phyloP scores from a whole-genome alignment of 2,888 invertebrate genomes.

The Acanthosepion pharaonis region DNA sequence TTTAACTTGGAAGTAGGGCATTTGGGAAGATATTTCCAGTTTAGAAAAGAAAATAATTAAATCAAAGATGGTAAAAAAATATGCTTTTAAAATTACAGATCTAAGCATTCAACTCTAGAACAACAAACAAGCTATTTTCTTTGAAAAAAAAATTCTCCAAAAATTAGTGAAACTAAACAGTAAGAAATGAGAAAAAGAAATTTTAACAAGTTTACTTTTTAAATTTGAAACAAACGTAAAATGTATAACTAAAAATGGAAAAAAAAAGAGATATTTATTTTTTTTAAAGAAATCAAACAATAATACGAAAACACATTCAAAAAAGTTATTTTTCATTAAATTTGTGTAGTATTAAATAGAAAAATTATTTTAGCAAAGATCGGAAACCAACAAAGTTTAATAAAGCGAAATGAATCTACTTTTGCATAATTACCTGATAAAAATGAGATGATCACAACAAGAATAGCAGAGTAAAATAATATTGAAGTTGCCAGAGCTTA shows the following conservation, averaged over 20 bases:
- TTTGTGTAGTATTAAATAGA: not conserved
- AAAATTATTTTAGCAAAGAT: not conserved
- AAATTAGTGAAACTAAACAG: not conserved
- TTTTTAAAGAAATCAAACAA: not conserved
- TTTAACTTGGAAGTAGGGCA: slow-evolving; percentile 33
- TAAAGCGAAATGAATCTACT: not conserved
- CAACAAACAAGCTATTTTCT: not conserved
- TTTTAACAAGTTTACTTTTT: not conserved
- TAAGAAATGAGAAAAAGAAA: not conserved
- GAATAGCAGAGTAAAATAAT: not conserved
- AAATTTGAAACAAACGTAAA: not conserved
- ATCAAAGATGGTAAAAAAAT: not conserved
- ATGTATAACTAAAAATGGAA: not conserved
- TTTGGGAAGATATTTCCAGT: not conserved
- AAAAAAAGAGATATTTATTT: not conserved
- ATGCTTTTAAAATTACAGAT: not conserved
- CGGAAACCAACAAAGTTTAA: not conserved
- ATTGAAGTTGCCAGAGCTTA: not conserved
- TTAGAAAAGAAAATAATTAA: not conserved
- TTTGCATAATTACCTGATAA: slow-evolving; percentile 25
- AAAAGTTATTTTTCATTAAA: not conserved
- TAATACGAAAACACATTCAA: not conserved
- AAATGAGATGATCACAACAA: not conserved
- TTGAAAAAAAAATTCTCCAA: not conserved
- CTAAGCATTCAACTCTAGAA: not conserved